Percentiles rank a stretch among this genome's conserved stretches.
These are phyloP conservation scores for Himantopus leucocephalus DNA, from an alignment of 2,113 vertebrate genomes.

Conservation along the genomic window DNA sequence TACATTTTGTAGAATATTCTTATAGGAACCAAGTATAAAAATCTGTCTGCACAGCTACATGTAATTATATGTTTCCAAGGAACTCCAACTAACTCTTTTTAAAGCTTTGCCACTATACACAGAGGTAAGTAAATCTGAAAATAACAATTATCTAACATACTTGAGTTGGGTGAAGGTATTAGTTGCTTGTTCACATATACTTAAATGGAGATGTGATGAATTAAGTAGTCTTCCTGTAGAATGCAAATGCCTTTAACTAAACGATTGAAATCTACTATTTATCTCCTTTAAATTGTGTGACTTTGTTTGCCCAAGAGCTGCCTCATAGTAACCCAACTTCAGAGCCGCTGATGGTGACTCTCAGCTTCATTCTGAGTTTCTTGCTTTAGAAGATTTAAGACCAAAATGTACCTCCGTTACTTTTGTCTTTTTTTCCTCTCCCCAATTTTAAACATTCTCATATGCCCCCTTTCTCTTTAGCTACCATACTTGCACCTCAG, in stretches of 20 bases:
- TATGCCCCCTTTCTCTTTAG: not conserved
- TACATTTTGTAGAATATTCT: conserved; percentile 8
- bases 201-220: conserved; percentile 15
- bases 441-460: not conserved
- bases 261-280: not conserved
- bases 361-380: not conserved
- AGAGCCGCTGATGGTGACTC: not conserved
- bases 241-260: not conserved
- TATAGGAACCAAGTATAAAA: not conserved
- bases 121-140: conserved; percentile 48
- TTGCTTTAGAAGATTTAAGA: not conserved
- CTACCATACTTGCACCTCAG: conserved; percentile 18
- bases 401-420: not conserved
- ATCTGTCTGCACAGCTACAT: not conserved
- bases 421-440: not conserved
- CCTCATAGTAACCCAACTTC: not conserved
- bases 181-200: not conserved
- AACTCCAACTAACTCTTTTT: conserved; percentile 38
- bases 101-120: conserved; percentile 50
- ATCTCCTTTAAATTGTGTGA: not conserved
- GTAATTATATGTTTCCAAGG: conserved; percentile 23
- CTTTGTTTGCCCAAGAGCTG: not conserved
- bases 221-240: conserved; percentile 1
- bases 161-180: conserved; percentile 1
- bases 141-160: conserved; percentile 20